phyloP scores from a whole-genome alignment of 2,113 vertebrate genomes.

The Callorhinus ursinus region DNA sequence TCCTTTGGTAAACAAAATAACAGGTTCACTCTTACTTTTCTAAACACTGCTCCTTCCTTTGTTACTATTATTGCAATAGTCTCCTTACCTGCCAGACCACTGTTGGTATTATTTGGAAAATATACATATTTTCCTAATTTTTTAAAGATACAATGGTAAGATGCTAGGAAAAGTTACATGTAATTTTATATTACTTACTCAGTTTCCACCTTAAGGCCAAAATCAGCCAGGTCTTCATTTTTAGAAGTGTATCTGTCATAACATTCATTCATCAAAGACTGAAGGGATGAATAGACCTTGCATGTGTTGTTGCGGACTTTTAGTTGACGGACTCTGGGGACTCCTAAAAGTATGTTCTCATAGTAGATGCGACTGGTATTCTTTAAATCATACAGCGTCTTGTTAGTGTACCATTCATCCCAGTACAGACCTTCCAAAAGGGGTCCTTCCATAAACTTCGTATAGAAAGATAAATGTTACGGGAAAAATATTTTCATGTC shows the following conservation, averaged over 20 bases:
- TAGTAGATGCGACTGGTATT: conserved; percentile 82
- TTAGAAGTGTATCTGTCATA: conserved; percentile 65
- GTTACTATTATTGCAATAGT: not conserved
- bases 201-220: conserved; percentile 71
- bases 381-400: not conserved
- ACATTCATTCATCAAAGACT: conserved; percentile 70
- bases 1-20: not conserved
- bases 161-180: conserved; percentile 19
- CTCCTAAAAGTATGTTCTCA: conserved; percentile 84
- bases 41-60: not conserved
- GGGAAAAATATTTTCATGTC: conserved; percentile 37
- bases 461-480: conserved; percentile 47
- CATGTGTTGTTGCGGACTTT: conserved; percentile 83
- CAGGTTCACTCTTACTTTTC: conserved; percentile 8
- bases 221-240: conserved; percentile 81
- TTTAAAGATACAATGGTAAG: conserved; percentile 10
- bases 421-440: conserved; percentile 86
- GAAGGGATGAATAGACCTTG: conserved; percentile 76
- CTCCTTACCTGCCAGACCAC: not conserved
- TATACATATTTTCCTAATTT: not conserved
- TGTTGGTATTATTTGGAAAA: not conserved
- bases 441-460: conserved; percentile 83
- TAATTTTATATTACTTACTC: conserved; percentile 81
- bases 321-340: conserved; percentile 82
- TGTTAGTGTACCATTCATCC: conserved; percentile 76